Evolutionary conservation across 2,113 vertebrate species (phyloP).

Genomic region (Pluvialis apricaria): DNA sequence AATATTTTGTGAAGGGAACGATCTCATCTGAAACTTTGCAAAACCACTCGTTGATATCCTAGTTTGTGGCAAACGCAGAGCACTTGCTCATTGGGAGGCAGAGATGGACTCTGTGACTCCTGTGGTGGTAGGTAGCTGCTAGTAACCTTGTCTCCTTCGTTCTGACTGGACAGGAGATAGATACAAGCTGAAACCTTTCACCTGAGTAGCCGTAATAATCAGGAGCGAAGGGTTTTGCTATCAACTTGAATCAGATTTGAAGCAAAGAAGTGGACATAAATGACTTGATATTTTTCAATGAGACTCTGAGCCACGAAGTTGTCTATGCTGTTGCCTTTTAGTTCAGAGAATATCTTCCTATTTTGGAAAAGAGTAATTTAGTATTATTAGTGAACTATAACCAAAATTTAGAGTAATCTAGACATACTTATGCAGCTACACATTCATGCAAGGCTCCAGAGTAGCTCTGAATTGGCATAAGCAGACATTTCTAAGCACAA

Average conservation of each 20-base stretch:
- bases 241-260: not conserved
- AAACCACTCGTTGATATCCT: rapidly evolving
- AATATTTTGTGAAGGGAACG: not conserved
- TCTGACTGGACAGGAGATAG: not conserved
- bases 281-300: not conserved
- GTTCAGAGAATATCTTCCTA: not conserved
- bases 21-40: not conserved
- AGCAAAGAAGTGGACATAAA: not conserved
- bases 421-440: not conserved
- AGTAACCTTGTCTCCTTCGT: rapidly evolving
- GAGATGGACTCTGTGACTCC: not conserved
- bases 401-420: conserved; percentile 10
- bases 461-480: not conserved
- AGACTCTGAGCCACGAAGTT: not conserved
- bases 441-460: not conserved
- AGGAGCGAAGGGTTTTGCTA: not conserved
- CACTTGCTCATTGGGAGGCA: not conserved
- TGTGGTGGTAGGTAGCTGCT: not conserved
- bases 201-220: not conserved
- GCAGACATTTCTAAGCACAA: not conserved
- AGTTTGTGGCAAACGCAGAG: not conserved
- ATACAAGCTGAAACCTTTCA: not conserved
- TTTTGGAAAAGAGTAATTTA: conserved; percentile 6
- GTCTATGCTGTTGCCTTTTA: not conserved
- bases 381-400: conserved; percentile 9